Conservation (phyloP, 2,797 vertebrate genomes). For the Pelobates cultripes region DNA sequence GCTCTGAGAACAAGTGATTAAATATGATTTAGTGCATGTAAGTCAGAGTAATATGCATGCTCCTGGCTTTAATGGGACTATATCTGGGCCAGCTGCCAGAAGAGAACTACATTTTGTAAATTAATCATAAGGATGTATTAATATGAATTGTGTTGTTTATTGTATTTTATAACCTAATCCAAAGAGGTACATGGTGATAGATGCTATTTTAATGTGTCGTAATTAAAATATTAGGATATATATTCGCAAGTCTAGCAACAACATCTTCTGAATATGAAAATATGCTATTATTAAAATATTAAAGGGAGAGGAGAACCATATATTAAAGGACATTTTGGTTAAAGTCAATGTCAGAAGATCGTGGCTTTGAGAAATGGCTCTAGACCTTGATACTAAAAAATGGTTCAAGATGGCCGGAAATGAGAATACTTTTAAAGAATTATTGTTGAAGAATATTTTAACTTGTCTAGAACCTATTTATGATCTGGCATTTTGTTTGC, state of each 20-base stretch:
- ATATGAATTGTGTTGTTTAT: constrained; percentile 38
- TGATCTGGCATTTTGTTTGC: too few relatives aligned
- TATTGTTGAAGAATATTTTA: too few relatives aligned
- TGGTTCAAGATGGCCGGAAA: too few relatives aligned
- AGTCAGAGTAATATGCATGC: constrained; percentile 18
- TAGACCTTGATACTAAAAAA: too few relatives aligned
- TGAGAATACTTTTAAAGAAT: too few relatives aligned
- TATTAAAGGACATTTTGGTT: too few relatives aligned
- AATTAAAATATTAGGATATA: constrained; percentile 7
- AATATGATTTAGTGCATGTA: constrained; percentile 45
- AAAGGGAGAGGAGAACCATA: too few relatives aligned
- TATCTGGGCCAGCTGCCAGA: constrained; percentile 38
- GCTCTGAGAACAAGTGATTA: constrained; percentile 34
- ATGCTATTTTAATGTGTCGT: constrained; percentile 35
- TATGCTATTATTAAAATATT: too few relatives aligned
- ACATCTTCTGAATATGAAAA: neutral
- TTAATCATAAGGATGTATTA: constrained; percentile 40
- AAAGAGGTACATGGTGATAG: constrained; percentile 7
- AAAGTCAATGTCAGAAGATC: too few relatives aligned
- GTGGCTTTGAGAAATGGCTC: too few relatives aligned
- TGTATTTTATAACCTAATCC: constrained; percentile 20
- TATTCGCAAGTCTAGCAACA: neutral
- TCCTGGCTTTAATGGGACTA: constrained; percentile 28
- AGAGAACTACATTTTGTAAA: constrained; percentile 16
- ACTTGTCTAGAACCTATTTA: too few relatives aligned